Percentiles rank a stretch among this genome's conserved stretches.
phyloP scores from a whole-genome alignment of 2,888 invertebrate species.

The Cremastinae sp. region DNA sequence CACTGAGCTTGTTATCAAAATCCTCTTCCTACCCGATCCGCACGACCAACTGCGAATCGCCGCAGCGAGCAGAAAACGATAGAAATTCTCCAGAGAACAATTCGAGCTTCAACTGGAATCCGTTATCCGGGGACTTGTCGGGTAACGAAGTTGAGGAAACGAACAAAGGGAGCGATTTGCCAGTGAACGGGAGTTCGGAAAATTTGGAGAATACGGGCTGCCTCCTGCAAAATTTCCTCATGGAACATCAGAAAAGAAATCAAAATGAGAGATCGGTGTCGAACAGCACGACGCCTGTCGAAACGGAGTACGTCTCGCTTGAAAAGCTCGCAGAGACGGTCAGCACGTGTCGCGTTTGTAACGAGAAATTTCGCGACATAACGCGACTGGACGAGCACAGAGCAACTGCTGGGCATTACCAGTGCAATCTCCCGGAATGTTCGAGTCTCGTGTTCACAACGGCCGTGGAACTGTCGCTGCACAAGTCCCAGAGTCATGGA shows the following conservation, averaged over 20 bases:
- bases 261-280: slow-evolving; percentile 45
- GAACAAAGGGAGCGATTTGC: slow-evolving; percentile 62
- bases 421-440: slow-evolving; percentile 79
- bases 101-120: slow-evolving; percentile 74
- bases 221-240: slow-evolving; percentile 75
- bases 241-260: slow-evolving; percentile 74
- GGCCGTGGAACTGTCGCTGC: slow-evolving; percentile 71
- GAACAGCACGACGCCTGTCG: slow-evolving; percentile 66
- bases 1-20: slow-evolving; percentile 70
- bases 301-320: slow-evolving; percentile 85
- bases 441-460: slow-evolving; percentile 73
- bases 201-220: slow-evolving; percentile 67
- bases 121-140: slow-evolving; percentile 68
- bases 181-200: slow-evolving; percentile 65
- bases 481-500: slow-evolving; percentile 76
- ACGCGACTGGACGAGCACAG: slow-evolving; percentile 82
- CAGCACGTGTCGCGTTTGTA: slow-evolving; percentile 84
- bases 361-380: slow-evolving; percentile 83
- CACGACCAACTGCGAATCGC: slow-evolving; percentile 48
- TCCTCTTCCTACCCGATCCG: slow-evolving; percentile 61
- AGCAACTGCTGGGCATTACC: slow-evolving; percentile 83
- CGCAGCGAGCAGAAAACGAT: slow-evolving; percentile 5
- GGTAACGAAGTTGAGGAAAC: slow-evolving; percentile 56
- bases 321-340: slow-evolving; percentile 84
- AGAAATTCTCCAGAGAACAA: slow-evolving; percentile 49